Evolutionary conservation across 2,113 vertebrate genomes (phyloP).

Genomic region (Pantherophis guttatus): DNA sequence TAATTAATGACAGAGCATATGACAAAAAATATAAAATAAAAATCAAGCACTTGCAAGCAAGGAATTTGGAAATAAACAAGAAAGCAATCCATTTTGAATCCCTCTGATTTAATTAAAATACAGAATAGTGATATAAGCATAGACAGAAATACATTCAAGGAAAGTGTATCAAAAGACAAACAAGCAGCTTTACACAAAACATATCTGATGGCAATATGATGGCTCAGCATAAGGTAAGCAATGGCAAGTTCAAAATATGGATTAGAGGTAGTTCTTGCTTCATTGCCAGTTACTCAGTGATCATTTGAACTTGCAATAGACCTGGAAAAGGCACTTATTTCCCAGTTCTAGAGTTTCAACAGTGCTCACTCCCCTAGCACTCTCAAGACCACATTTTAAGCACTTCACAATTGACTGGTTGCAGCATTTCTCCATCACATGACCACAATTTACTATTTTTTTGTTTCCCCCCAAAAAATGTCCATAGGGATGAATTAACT

Average conservation of each 20-base stretch:
- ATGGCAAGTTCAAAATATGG: neutral
- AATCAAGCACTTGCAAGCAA: neutral
- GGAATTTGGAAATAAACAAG: neutral
- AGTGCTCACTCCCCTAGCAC: no score
- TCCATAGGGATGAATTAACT: no score
- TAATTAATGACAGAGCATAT: neutral
- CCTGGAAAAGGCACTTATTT: neutral
- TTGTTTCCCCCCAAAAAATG: no score
- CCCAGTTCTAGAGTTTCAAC: neutral
- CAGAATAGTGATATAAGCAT: neutral
- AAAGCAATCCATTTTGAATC: neutral
- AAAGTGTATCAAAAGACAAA: neutral
- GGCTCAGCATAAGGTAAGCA: neutral
- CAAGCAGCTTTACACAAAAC: constrained; percentile 6
- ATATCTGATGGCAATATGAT: neutral
- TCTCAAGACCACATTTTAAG: no score
- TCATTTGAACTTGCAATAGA: neutral
- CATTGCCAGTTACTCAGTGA: neutral
- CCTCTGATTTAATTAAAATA: neutral
- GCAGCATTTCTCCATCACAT: no score
- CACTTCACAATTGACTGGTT: no score
- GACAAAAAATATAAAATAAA: neutral
- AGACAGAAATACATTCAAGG: neutral
- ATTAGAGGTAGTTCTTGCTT: neutral
- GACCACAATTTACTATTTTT: no score